phyloP scores from a whole-genome alignment of 2,888 invertebrate genomes.

The Strigamia maritima region DNA sequence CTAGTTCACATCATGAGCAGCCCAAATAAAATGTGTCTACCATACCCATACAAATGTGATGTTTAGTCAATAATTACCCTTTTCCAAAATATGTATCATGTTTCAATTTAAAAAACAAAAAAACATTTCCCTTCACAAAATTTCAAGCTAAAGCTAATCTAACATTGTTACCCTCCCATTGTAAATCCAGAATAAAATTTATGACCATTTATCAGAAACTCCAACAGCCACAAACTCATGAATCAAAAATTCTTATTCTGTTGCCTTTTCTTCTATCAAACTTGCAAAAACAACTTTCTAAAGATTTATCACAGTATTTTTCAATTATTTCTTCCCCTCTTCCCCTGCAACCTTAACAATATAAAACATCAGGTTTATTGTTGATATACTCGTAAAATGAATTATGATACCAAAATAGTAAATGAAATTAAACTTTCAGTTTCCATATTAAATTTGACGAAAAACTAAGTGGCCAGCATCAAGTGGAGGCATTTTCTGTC shows the following conservation, averaged over 20 bases:
- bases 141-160: no score
- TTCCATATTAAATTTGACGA: neutral
- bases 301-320: slow-evolving; percentile 5
- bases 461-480: neutral
- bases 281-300: neutral
- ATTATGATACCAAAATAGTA: neutral
- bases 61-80: no score
- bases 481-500: neutral
- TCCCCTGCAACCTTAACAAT: neutral
- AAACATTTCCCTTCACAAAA: no score
- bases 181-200: neutral
- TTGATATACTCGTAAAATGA: neutral
- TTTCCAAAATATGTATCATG: no score
- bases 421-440: neutral
- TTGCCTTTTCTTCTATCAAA: slow-evolving; percentile 3
- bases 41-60: no score
- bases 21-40: no score
- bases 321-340: neutral
- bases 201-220: slow-evolving; percentile 13
- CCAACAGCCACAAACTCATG: neutral
- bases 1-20: no score
- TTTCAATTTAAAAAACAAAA: no score
- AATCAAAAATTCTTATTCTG: neutral
- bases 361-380: neutral
- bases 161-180: neutral